Evolutionary conservation across 2,113 vertebrate genomes (phyloP), one percentile per base, ranked within the genome.

Genomic region (Siniperca chuatsi): DNA sequence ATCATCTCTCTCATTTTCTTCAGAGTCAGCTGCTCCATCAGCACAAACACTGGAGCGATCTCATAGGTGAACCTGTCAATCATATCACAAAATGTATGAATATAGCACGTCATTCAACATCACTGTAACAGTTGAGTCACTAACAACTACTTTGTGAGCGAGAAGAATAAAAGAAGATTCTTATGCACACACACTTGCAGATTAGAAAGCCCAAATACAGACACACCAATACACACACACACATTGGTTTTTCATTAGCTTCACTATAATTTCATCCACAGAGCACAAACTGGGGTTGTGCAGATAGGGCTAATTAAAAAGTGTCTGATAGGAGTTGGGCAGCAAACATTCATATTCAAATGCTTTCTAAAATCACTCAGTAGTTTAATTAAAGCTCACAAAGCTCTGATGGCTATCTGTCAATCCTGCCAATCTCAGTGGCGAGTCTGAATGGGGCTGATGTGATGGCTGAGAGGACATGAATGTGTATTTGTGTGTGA

Each of bases 1-100:
- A 99, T 94, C 89, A 99, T 99, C 95, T 99, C 98, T 85, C 97
- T 97, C 98, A 99, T 99, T 95, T 99, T 99, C 95, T 96, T 97
- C 90, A 99, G 97, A 3, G 98, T 99, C 92, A 99, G 97, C 96
- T 99, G 98, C 87, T 99, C 98, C 98, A 99, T 99, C 90, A 99
- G 95, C 82, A 99, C 98, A 95, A 99, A 99, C 86, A 99, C 98
- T 7, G 98, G 98, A 20, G 98, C 98, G 77, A 99, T 99, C 96
- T 99, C 98, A 84, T 99, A 99, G 15, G 98, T 99, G 96, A 99
- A 99, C 98, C 98, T 99, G 93, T 35, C 87, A 89, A 83, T 88
- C 87, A 88, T 0, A 78, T 66, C 12, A 23, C 8, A 44, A 25
- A 21, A 23, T 8, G 23, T 18, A 29, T 73, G 20, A 83, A 72